phyloP scores from a whole-genome alignment of 2,113 vertebrate genomes.

The Corydoras sp. region DNA sequence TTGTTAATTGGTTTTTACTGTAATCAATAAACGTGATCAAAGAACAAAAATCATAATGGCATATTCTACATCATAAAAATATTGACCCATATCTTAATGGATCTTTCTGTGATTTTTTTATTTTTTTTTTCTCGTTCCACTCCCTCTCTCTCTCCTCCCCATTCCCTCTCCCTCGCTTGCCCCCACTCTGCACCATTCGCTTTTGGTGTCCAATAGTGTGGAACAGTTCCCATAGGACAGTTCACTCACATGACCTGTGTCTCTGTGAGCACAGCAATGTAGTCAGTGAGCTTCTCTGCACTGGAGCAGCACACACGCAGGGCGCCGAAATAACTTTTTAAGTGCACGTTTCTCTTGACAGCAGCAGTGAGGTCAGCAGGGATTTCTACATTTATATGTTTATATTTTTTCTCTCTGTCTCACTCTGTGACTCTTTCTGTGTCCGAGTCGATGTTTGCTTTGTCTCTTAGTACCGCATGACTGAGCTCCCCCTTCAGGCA shows the following conservation, averaged over 20 bases:
- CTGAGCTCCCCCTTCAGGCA: constrained; percentile 42
- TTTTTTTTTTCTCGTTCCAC: too few relatives aligned
- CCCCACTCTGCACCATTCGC: too few relatives aligned
- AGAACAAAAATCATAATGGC: too few relatives aligned
- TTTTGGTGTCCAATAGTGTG: background rate
- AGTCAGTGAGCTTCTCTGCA: background rate
- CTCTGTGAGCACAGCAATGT: constrained; percentile 58
- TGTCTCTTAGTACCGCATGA: constrained; percentile 54
- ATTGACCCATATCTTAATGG: too few relatives aligned
- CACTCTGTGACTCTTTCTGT: constrained; percentile 12
- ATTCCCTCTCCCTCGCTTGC: too few relatives aligned
- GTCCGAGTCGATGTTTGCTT: constrained; percentile 58
- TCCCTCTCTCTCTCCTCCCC: too few relatives aligned
- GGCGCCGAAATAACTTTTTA: too few relatives aligned
- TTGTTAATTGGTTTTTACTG: too few relatives aligned
- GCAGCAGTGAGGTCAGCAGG: constrained; percentile 13
- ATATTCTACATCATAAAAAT: too few relatives aligned
- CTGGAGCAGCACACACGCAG: too few relatives aligned
- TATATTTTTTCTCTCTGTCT: background rate
- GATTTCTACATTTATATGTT: background rate
- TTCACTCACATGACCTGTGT: constrained; percentile 52
- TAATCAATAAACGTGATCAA: too few relatives aligned
- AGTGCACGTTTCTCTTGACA: background rate
- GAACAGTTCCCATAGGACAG: constrained; percentile 47
- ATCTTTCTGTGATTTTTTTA: too few relatives aligned